Conservation (phyloP, 2,888 invertebrate genomes). For the Brachyopa scutellaris region DNA sequence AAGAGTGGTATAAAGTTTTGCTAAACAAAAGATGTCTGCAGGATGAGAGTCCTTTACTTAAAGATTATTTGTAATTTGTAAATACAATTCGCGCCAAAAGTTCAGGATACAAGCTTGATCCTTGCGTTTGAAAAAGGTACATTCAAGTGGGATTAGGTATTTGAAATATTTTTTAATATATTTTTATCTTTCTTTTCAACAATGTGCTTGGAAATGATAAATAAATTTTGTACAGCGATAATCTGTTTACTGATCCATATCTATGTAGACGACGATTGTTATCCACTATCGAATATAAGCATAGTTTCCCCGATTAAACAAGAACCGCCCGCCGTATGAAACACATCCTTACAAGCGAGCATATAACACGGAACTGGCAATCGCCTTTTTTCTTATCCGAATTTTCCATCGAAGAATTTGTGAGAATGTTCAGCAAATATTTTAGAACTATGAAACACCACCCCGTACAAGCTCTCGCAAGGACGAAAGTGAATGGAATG, state of each 20-base stretch:
- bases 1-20: constrained; percentile 25
- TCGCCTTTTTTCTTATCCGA: constrained; percentile 68
- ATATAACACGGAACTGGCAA: constrained; percentile 71
- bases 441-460: constrained; percentile 55
- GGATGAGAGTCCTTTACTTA: constrained; percentile 3
- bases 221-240: not conserved
- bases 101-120: no score
- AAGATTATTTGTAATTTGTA: constrained; percentile 39
- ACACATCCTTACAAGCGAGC: constrained; percentile 71
- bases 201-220: no score
- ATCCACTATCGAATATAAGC: constrained; percentile 60
- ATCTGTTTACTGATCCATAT: constrained; percentile 11
- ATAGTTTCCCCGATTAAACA: constrained; percentile 62
- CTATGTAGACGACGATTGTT: constrained; percentile 29
- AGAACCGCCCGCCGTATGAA: constrained; percentile 62
- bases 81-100: constrained; percentile 18
- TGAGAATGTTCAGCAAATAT: constrained; percentile 24
- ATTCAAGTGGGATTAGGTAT: no score
- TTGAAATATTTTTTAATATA: no score
- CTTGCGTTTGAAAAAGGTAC: no score
- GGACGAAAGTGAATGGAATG: constrained; percentile 47
- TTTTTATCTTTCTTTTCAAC: not conserved
- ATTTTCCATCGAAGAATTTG: constrained; percentile 51
- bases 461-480: constrained; percentile 12
- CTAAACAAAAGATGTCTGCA: constrained; percentile 52